phyloP scores from a whole-genome alignment of 2,888 invertebrate species.

The Folsomia manolachei region DNA sequence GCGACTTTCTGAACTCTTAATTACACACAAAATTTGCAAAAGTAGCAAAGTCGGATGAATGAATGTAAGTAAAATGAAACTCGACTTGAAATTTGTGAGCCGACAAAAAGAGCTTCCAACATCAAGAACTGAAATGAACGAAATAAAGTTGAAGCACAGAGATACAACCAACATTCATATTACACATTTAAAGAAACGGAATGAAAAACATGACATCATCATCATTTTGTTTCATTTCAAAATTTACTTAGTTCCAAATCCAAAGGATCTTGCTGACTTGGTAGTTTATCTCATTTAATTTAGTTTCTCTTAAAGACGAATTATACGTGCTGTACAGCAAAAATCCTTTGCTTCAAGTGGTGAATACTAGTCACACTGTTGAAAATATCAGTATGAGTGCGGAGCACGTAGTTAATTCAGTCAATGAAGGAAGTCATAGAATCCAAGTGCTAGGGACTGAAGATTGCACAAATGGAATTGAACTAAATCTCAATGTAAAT shows the following conservation, averaged over 20 bases:
- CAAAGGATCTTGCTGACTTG: background rate
- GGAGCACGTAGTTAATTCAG: constrained; percentile 43
- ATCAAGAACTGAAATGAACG: too few species aligned
- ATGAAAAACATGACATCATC: constrained; percentile 12
- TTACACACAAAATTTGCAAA: constrained; percentile 31
- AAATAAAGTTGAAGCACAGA: background rate
- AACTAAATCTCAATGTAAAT: constrained; percentile 28
- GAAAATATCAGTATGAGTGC: constrained; percentile 43
- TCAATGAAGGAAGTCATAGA: constrained; percentile 40
- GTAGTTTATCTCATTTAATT: constrained; percentile 15
- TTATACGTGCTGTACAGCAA: background rate
- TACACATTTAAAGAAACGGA: background rate
- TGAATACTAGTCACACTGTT: background rate
- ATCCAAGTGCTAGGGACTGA: constrained; percentile 25
- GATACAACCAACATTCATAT: background rate
- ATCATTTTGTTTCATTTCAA: constrained; percentile 20
- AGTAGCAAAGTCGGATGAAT: constrained; percentile 16
- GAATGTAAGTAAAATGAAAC: background rate
- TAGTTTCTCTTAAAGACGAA: constrained; percentile 5
- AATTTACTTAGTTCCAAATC: background rate
- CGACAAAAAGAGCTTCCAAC: background rate
- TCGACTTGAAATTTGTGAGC: background rate
- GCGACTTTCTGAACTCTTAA: constrained; percentile 17
- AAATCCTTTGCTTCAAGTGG: constrained; percentile 2
- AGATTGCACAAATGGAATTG: constrained; percentile 26